A percentile compares a stretch with the other conserved stretches of the same genome.
Evolutionary conservation across 2,888 invertebrate species (phyloP).

Genomic region (Belgica antarctica): DNA sequence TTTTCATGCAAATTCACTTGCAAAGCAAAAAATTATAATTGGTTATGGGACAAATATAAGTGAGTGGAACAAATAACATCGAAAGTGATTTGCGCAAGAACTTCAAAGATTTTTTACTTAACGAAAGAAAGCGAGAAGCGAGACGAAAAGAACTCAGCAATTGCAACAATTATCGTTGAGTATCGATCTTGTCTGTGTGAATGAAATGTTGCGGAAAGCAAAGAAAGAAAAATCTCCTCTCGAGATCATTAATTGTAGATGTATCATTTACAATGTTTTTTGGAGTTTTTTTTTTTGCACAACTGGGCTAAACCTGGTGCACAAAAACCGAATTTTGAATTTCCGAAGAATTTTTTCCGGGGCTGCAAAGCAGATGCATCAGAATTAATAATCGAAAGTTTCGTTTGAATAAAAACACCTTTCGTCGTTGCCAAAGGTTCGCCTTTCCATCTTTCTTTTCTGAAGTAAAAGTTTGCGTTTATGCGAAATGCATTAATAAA

Average conservation of each 20-base stretch:
- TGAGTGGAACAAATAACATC: constrained; percentile 25
- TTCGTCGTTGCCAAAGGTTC: background rate
- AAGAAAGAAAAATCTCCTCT: too few relatives aligned
- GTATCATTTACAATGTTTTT: background rate
- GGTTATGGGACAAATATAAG: constrained; percentile 29
- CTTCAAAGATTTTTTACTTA: background rate
- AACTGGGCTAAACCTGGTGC: background rate
- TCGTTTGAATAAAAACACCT: constrained; percentile 26
- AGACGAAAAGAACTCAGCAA: background rate
- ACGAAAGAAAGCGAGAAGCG: background rate
- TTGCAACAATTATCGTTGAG: constrained; percentile 12
- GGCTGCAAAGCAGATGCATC: background rate
- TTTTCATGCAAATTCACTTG: constrained; percentile 37
- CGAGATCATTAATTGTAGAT: constrained; percentile 8
- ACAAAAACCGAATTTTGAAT: background rate
- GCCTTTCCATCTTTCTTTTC: background rate
- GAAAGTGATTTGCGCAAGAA: constrained; percentile 34
- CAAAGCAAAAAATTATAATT: constrained; percentile 18
- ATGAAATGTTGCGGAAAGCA: background rate
- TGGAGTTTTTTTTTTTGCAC: background rate
- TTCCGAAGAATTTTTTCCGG: background rate
- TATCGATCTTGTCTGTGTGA: background rate
- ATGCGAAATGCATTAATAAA: constrained; percentile 9
- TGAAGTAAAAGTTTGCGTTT: too few relatives aligned
- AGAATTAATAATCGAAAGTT: background rate